Evolutionary conservation across 2,113 vertebrate species (phyloP).

Genomic region (Anoura caudifer): DNA sequence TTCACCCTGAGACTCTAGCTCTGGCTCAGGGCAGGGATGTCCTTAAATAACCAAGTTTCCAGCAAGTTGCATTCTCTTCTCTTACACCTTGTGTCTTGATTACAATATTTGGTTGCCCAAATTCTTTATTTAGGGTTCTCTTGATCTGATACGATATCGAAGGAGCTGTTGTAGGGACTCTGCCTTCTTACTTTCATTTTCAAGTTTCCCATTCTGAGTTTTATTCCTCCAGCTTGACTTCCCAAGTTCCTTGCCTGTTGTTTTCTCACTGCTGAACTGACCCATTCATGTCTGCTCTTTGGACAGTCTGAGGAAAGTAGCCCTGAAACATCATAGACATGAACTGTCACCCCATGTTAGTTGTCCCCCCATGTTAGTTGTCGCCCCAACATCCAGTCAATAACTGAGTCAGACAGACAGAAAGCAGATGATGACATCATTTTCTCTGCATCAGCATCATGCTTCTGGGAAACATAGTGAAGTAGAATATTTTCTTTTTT

Average conservation of each 20-base stretch:
- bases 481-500: constrained; percentile 37
- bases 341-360: not conserved
- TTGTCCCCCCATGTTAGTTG: not conserved
- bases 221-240: not conserved
- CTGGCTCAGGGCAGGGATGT: not conserved
- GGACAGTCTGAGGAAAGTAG: not conserved
- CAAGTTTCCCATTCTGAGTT: not conserved
- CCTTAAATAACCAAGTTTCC: not conserved
- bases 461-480: constrained; percentile 9
- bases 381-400: not conserved
- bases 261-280: not conserved
- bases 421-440: not conserved
- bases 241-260: not conserved
- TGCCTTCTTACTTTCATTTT: not conserved
- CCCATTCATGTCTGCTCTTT: not conserved
- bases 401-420: not conserved
- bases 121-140: not conserved
- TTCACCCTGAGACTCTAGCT: not conserved
- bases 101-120: not conserved
- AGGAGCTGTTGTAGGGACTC: not conserved
- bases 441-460: not conserved
- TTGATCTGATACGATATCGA: not conserved
- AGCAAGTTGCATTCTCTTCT: not conserved
- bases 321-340: not conserved
- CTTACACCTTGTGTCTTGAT: not conserved